A percentile compares a stretch with the other conserved stretches of the same genome.
Conservation (phyloP, 2,113 vertebrate genomes). For the Notothenia coriiceps region DNA sequence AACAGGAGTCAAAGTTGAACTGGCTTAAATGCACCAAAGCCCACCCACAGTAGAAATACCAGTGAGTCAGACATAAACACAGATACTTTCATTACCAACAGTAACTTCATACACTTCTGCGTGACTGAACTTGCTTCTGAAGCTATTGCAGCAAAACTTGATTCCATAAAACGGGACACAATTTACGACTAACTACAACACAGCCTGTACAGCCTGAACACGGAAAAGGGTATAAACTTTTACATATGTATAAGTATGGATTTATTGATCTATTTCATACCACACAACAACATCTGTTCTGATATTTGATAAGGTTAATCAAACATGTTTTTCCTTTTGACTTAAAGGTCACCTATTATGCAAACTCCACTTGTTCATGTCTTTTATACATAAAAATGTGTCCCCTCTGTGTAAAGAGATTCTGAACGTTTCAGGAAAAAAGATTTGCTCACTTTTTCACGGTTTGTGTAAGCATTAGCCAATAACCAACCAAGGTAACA, state of each 20-base stretch:
- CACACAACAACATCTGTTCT: background rate
- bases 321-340: background rate
- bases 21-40: slow-evolving; percentile 42
- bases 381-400: too few relatives aligned
- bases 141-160: background rate
- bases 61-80: slow-evolving; percentile 50
- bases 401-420: too few relatives aligned
- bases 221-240: too few relatives aligned
- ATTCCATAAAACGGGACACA: background rate
- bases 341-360: too few relatives aligned
- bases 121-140: background rate
- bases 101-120: slow-evolving; percentile 15
- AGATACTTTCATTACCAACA: slow-evolving; percentile 25
- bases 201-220: too few relatives aligned
- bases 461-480: too few relatives aligned
- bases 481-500: too few relatives aligned
- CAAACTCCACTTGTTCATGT: too few relatives aligned
- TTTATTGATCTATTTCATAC: too few relatives aligned
- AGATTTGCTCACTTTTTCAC: too few relatives aligned
- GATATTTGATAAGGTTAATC: background rate
- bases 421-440: too few relatives aligned
- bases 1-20: slow-evolving; percentile 31
- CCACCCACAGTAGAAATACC: slow-evolving; percentile 59
- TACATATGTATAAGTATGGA: background rate
- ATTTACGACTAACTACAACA: background rate